These are phyloP conservation scores for Plutomurus gul DNA, from an alignment of 1,140 invertebrate species.

Conservation along the genomic window DNA sequence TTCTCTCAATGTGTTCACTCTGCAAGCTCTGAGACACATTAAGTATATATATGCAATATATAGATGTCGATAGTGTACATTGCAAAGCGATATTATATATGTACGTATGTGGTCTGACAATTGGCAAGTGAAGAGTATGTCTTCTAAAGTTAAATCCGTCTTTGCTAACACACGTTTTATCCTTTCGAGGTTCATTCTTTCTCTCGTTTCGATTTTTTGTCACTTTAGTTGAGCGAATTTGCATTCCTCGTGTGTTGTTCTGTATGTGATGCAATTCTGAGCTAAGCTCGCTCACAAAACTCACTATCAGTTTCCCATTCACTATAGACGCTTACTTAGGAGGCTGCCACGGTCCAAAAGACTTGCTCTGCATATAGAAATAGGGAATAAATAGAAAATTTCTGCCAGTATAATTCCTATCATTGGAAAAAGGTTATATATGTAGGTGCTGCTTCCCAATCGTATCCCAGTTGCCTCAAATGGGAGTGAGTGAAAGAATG, in stretches of 20 bases:
- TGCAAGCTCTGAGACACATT: too few relatives aligned
- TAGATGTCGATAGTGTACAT: too few relatives aligned
- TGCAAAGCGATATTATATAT: not conserved
- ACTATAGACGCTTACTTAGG: too few relatives aligned
- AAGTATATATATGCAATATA: too few relatives aligned
- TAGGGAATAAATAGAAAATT: not conserved
- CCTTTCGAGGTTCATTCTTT: not conserved
- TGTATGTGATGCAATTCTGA: slow-evolving; percentile 14
- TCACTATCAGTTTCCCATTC: too few relatives aligned
- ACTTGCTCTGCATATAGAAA: not conserved
- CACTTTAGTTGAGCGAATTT: slow-evolving; percentile 20
- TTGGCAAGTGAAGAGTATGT: not conserved
- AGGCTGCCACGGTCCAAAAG: not conserved
- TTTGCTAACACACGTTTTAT: slow-evolving; percentile 6
- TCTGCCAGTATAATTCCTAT: too few relatives aligned
- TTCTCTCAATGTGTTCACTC: too few relatives aligned
- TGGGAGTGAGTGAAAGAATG: slow-evolving; percentile 15
- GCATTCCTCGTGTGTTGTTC: slow-evolving; percentile 10
- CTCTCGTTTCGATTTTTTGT: slow-evolving; percentile 24
- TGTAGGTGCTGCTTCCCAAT: not conserved
- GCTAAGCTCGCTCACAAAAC: slow-evolving; percentile 3
- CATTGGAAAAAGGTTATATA: too few relatives aligned
- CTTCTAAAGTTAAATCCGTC: not conserved
- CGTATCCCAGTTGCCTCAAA: slow-evolving; percentile 19
- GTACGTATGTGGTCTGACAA: not conserved